Evolutionary conservation across 2,113 vertebrate genomes (phyloP).

Genomic region (Dasypus novemcinctus): DNA sequence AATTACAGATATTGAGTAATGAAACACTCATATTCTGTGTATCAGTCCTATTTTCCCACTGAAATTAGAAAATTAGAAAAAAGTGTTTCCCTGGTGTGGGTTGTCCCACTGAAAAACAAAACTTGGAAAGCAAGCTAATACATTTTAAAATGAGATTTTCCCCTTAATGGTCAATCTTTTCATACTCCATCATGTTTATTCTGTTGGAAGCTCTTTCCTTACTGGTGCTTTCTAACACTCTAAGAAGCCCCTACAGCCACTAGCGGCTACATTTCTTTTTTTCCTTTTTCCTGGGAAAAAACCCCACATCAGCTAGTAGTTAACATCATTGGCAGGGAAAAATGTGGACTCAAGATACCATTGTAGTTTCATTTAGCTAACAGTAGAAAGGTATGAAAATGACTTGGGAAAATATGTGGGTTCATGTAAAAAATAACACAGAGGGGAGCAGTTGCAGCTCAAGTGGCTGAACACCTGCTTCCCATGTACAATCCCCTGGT

Average conservation of each 20-base stretch:
- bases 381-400: background rate
- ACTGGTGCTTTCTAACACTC: background rate
- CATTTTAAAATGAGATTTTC: constrained; percentile 1
- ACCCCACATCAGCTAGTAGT: background rate
- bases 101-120: background rate
- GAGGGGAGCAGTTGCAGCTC: no score
- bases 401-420: background rate
- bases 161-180: background rate
- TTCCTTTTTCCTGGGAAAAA: background rate
- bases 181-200: background rate
- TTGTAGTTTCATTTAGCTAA: constrained; percentile 8
- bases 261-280: background rate
- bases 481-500: no score
- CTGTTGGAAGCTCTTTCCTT: background rate
- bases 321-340: background rate
- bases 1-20: background rate
- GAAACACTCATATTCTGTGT: background rate
- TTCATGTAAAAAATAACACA: background rate
- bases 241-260: background rate
- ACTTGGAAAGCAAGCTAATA: background rate
- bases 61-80: constrained; percentile 22
- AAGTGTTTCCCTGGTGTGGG: background rate
- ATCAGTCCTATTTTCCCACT: background rate
- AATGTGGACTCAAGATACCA: background rate
- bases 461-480: no score